A percentile compares a stretch with the other conserved stretches of the same genome.
These are phyloP conservation scores for Aramus guarauna DNA, from an alignment of 2,113 vertebrate species.

Conservation along the genomic window DNA sequence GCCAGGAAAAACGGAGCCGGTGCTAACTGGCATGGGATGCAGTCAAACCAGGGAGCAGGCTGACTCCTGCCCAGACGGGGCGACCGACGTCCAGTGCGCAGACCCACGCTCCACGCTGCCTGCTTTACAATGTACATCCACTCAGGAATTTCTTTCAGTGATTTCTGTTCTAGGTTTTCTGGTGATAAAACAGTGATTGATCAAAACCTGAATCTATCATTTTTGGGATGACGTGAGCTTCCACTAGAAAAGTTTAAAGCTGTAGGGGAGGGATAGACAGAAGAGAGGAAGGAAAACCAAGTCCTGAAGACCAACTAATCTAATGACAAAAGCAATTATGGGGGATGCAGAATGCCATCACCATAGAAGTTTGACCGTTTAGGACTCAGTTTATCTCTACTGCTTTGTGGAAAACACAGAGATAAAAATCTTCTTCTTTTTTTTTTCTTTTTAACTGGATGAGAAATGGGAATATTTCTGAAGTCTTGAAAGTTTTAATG, in stretches of 20 bases:
- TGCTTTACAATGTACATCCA: neutral
- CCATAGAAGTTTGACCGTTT: neutral
- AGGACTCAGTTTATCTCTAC: neutral
- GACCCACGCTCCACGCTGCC: neutral
- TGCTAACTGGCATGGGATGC: neutral
- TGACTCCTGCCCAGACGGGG: neutral
- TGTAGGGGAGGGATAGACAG: neutral
- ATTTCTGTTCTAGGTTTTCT: neutral
- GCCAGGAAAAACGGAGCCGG: neutral
- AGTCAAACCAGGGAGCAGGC: neutral
- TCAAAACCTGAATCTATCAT: neutral
- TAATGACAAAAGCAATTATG: neutral
- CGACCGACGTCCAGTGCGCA: fast-evolving
- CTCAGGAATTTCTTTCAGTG: neutral
- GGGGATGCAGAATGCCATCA: neutral
- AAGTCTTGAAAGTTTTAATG: neutral
- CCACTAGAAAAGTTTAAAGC: neutral
- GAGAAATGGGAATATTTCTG: neutral
- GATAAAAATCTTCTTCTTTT: neutral
- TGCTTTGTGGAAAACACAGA: neutral
- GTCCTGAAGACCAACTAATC: neutral
- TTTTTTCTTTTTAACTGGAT: neutral
- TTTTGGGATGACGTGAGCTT: neutral
- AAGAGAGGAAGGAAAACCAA: neutral
- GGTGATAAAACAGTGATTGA: neutral